A percentile compares a stretch with the other conserved stretches of the same genome.
These are phyloP conservation scores for Limonius californicus DNA, from an alignment of 1,140 invertebrate genomes.

Conservation along the genomic window DNA sequence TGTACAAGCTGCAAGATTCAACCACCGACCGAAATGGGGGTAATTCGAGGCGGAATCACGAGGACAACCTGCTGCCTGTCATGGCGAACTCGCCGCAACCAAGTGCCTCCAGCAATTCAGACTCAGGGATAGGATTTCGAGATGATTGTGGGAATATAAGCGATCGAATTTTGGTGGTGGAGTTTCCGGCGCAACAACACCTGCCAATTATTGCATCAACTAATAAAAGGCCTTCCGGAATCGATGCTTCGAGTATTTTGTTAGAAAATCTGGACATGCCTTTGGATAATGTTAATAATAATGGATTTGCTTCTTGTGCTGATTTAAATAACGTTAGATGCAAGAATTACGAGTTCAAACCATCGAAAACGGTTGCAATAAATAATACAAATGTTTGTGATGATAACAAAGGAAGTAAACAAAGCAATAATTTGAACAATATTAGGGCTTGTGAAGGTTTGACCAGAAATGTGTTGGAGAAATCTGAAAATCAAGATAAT, in stretches of 20 bases:
- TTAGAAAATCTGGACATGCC: constrained; percentile 33
- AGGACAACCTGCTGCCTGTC: constrained; percentile 34
- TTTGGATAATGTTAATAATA: constrained; percentile 25
- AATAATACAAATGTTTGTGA: constrained; percentile 8
- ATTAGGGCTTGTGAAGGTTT: constrained; percentile 35
- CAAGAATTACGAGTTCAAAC: constrained; percentile 19
- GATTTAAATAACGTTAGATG: constrained; percentile 27
- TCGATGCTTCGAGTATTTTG: constrained; percentile 33
- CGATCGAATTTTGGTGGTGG: constrained; percentile 76
- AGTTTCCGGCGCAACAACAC: constrained; percentile 58
- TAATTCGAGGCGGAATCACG: constrained; percentile 5
- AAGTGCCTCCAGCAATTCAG: constrained; percentile 88
- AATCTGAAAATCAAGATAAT: constrained; percentile 2
- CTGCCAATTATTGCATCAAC: constrained; percentile 29
- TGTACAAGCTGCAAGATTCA: constrained; percentile 56
- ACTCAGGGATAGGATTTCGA: constrained; percentile 89
- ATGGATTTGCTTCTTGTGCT: constrained; percentile 4
- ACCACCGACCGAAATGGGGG: constrained; percentile 13
- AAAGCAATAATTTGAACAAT: constrained; percentile 39
- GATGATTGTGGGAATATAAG: constrained; percentile 70
- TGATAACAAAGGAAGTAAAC: constrained; percentile 19
- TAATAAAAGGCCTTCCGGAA: constrained; percentile 36
- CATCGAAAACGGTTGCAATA: background rate
- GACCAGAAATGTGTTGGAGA: constrained; percentile 18
- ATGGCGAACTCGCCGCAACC: constrained; percentile 75